Evolutionary conservation across 1,140 invertebrate species (phyloP).

Genomic region (Pectinophora gossypiella): DNA sequence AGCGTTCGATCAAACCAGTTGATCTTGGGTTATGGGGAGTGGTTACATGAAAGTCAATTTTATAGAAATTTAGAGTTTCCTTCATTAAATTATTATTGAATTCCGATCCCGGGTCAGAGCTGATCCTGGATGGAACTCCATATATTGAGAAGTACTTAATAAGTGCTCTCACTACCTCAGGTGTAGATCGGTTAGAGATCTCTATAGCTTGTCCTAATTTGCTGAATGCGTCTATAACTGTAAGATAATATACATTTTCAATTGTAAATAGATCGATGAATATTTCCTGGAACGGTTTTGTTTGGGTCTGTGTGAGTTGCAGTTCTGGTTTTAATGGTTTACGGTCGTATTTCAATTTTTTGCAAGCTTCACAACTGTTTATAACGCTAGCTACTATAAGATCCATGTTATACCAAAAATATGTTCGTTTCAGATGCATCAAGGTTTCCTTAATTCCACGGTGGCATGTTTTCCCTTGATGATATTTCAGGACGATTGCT

Average conservation of each 20-base stretch:
- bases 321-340: not conserved
- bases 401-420: constrained; percentile 34
- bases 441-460: constrained; percentile 31
- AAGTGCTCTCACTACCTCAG: too few relatives aligned
- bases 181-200: too few relatives aligned
- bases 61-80: too few relatives aligned
- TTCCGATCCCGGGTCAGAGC: too few relatives aligned
- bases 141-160: too few relatives aligned
- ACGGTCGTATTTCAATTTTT: not conserved
- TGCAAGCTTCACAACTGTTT: not conserved
- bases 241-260: not conserved
- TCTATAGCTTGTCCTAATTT: constrained; percentile 3
- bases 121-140: too few relatives aligned
- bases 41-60: constrained; percentile 39
- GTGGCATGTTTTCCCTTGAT: constrained; percentile 23
- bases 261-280: constrained; percentile 3
- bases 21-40: constrained; percentile 36
- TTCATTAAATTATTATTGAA: too few relatives aligned
- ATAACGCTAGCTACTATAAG: not conserved
- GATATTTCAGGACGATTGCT: constrained; percentile 15
- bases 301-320: not conserved
- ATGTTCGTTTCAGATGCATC: constrained; percentile 20
- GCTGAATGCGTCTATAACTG: not conserved
- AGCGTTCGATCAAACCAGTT: constrained; percentile 34
- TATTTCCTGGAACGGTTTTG: constrained; percentile 1